Base-by-base conservation (phyloP, 2,797 vertebrate genomes). In the Columba guinea region DNA sequence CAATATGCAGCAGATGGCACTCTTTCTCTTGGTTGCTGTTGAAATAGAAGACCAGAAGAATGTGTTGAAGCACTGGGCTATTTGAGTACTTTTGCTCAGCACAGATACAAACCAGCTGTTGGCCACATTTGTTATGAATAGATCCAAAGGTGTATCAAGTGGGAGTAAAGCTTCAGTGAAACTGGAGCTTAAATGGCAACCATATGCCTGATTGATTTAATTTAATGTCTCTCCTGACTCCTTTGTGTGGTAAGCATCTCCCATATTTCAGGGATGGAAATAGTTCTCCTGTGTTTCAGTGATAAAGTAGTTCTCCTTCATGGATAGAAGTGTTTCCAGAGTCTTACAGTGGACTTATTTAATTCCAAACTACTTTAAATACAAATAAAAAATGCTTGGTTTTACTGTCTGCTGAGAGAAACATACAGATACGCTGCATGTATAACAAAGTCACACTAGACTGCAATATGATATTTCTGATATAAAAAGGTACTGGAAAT, bases 1-100 rank as follows among this genome's bases (percentile, higher is more conserved):
- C 13, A 22, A 22, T 26, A 10, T 82, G 69, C 97, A 94, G 90
- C 79, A 97, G 97, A 35, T 95, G 97, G 95, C 96, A 90, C 89
- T 95, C 70, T 96, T 94, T 80, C 76, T 78, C 92, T 90, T 37
- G n/a, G 17, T 48, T 94, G 46, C 24, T 84, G n/a, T 65, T 86
- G 48, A 82, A 83, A 27, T 17, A 34, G 26, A 75, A 58, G 41
- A 58, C 32, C 35, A 21, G 63, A 68, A 30, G 21, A 89, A 27
- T 71, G 13, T 24, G 18, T 48, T 35, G 27, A 76, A 87, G 34
- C 44, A 13, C 16, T 76, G 64, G 34, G 37, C 82, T 84, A 2
- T 77, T 41, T 49, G 30, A 41, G 10, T n/a, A 26, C 26, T 88
- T 87, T 8, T 56, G 23, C 63, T 91, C 13, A 70, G 80, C 41